Conservation (phyloP, 2,888 invertebrate species). For the Orgyia antiqua region DNA sequence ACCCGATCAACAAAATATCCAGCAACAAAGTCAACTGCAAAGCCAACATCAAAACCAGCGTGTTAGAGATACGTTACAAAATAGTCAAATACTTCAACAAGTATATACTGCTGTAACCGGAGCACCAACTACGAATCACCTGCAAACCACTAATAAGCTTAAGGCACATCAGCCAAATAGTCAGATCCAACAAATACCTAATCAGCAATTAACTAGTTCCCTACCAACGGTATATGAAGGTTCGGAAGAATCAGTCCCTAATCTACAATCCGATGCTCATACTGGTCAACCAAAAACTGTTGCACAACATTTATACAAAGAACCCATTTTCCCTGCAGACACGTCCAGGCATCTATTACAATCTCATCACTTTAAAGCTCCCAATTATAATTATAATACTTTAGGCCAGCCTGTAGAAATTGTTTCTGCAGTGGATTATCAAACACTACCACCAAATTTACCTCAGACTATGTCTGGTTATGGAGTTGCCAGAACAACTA, state of each 20-base stretch:
- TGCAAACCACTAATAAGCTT: neutral
- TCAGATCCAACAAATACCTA: conserved; percentile 23
- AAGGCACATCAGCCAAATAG: conserved; percentile 21
- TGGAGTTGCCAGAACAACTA: conserved; percentile 2
- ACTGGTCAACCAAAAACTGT: conserved; percentile 5
- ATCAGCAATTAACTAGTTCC: conserved; percentile 19
- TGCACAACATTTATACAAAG: conserved; percentile 32
- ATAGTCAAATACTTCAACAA: conserved; percentile 24
- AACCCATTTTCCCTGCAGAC: conserved; percentile 53
- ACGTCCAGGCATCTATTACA: conserved; percentile 30
- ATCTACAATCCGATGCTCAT: conserved; percentile 1
- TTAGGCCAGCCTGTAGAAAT: conserved; percentile 60
- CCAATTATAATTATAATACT: conserved; percentile 47
- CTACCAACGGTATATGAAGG: conserved; percentile 27
- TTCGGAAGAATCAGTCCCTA: conserved; percentile 14
- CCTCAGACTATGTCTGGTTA: conserved; percentile 43
- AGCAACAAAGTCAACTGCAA: neutral
- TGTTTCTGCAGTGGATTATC: conserved; percentile 43
- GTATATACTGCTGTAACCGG: conserved; percentile 27
- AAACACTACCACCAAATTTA: conserved; percentile 28
- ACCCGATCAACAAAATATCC: neutral
- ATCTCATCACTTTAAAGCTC: conserved; percentile 17
- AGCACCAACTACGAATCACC: conserved; percentile 11
- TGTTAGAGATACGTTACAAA: conserved; percentile 16
- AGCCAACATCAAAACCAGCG: neutral